Evolutionary conservation across 2,797 vertebrate species (phyloP), one percentile per base, ranked within the genome.

Genomic region (Picus viridis): DNA sequence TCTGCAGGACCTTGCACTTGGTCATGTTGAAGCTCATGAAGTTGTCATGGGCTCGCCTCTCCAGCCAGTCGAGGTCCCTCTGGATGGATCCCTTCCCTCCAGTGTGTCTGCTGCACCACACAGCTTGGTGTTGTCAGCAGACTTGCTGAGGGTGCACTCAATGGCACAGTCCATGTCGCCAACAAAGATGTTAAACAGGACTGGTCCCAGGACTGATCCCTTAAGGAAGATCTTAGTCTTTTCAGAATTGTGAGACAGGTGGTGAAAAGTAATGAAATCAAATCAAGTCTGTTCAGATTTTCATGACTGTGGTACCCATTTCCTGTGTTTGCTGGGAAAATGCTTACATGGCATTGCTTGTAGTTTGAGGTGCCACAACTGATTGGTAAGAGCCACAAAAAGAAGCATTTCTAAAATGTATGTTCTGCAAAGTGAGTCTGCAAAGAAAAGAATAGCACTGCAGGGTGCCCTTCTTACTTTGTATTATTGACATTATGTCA

Each of bases 401-500:
- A 49, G 58, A 90, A 68, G 10, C 61, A 47, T 83, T 94, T 94
- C 68, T 58, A 83, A 95, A 94, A 75, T 6, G 7, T 0, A 0
- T 24, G 26, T 45, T 7, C 34, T 74, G 49, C 69, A 75, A 86
- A 83, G 62, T 13, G 23, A 79, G 30, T 58, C 87, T 87, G 20
- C 45, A 76, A 83, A 82, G 82, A 78, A 89, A 81, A 89, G 56
- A 92, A 49, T 2, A 83, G 23, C 59, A 70, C 69, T 73, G 39
- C n/a, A 63, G 67, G 59, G 63, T 70, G 67, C 67, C 82, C 22
- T 76, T 59, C 61, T 77, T 63, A 36, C 41, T 94, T 85, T 81
- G 32, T 93, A 63, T 83, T 94, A 94, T 92, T 94, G 95, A 91
- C 0, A 0, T 86, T 93, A 41, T 89, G 88, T 93, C 95, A 95